Conservation (phyloP, 2,113 vertebrate species). For the Apteryx mantelli region DNA sequence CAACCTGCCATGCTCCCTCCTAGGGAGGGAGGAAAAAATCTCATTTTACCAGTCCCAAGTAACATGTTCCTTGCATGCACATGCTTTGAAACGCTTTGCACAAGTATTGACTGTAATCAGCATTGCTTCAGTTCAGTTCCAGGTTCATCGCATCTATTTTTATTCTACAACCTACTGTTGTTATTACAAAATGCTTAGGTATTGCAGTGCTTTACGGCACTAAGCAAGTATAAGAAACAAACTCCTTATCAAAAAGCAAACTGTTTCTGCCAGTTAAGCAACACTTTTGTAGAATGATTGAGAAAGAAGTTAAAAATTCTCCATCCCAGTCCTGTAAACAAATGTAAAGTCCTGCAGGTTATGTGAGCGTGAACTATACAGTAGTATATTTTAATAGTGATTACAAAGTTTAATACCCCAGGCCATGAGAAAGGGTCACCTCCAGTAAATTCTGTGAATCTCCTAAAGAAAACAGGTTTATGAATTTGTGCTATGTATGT, state of each 20-base stretch:
- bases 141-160: neutral
- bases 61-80: too few relatives aligned
- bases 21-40: too few relatives aligned
- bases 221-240: too few relatives aligned
- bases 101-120: too few relatives aligned
- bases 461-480: neutral
- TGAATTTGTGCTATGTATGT: neutral
- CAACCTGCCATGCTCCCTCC: neutral
- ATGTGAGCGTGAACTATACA: neutral
- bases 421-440: neutral
- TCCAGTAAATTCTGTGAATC: neutral
- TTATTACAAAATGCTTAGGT: too few relatives aligned
- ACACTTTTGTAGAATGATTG: neutral
- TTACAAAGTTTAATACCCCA: neutral
- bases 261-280: neutral
- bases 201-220: rapidly evolving
- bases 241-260: neutral
- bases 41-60: neutral
- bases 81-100: too few relatives aligned
- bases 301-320: neutral
- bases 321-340: neutral
- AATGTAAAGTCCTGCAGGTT: neutral
- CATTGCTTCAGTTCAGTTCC: neutral
- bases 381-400: neutral
- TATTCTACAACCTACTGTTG: too few relatives aligned